Base-by-base conservation (phyloP, 2,888 invertebrate genomes). In the Caenorhabditis virilis region DNA sequence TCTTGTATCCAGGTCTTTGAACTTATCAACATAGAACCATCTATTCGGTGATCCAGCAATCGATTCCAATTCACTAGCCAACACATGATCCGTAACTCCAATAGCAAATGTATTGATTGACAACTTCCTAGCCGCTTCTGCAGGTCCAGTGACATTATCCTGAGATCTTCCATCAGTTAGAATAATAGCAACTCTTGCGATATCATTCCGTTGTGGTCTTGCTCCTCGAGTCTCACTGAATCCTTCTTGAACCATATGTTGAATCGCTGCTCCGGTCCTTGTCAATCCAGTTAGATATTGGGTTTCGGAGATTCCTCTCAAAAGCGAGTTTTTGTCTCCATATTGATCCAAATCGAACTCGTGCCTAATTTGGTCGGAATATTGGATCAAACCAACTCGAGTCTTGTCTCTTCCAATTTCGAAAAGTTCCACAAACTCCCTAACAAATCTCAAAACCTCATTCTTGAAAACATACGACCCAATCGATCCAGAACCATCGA, bases 91-190 rank as follows among this genome's bases (percentile, higher is more conserved):
- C 2, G 84, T 83, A 2, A 85, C 83, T 5, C 84, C 85, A 35
- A 85, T 82, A 15, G 83, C 82, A 55, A 84, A 82, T 60, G 84
- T 82, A 42, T 79, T 78, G 54, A 84, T 78, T n/a, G 43, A 79
- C 3, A 72, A 51, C n/a, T 74, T 60, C 11, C 82, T 67, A 1
- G 84, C 83, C n/a, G 71, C 46, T 26, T 67, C 74, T 2, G 85
- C 83, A 33, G 83, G 80, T 23, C 64, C 64, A n/a, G 82, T 79
- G 3, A 85, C 84, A 47, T 80, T 75, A 55, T 83, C 83, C 58
- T 83, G 83, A 26, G 84, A 84, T 22, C 83, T 66, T 6, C 85
- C 85, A 62, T 85, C 85, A 0, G 85, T 85, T 27, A 85, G 80
- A 6, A 85, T 83, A 35, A 85, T 82, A 13, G 83, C 84, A 1